phyloP scores from a whole-genome alignment of 2,797 vertebrate species.

The Poeciliopsis presidionis region DNA sequence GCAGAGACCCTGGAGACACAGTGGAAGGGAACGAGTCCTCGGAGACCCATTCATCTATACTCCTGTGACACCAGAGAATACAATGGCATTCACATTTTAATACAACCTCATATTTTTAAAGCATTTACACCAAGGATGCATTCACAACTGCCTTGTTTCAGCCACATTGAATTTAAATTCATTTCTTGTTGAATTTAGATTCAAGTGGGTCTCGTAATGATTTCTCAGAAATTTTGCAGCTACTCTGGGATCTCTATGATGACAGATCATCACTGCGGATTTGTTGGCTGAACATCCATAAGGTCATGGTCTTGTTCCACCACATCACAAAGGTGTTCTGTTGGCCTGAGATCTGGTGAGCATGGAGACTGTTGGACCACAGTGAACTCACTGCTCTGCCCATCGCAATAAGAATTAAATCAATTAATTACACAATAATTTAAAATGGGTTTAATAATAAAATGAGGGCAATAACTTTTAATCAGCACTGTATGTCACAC shows the following conservation, averaged over 20 bases:
- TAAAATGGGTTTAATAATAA: no score
- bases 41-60: slow-evolving; percentile 79
- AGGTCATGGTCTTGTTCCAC: not conserved
- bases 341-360: not conserved
- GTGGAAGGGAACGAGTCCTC: slow-evolving; percentile 83
- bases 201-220: not conserved
- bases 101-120: not conserved
- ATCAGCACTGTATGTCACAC: no score
- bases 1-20: slow-evolving; percentile 81
- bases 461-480: no score
- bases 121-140: not conserved
- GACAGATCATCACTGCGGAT: not conserved
- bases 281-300: not conserved
- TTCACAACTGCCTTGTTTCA: not conserved
- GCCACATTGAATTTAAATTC: not conserved
- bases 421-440: no score
- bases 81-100: not conserved
- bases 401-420: no score
- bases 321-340: not conserved
- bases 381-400: not conserved
- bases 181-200: not conserved
- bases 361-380: not conserved
- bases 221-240: not conserved
- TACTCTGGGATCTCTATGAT: no score
- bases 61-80: slow-evolving; percentile 76